A percentile compares a stretch with the other conserved stretches of the same genome.
phyloP scores from a whole-genome alignment of 1,140 invertebrate genomes.

The Nebria ingens region DNA sequence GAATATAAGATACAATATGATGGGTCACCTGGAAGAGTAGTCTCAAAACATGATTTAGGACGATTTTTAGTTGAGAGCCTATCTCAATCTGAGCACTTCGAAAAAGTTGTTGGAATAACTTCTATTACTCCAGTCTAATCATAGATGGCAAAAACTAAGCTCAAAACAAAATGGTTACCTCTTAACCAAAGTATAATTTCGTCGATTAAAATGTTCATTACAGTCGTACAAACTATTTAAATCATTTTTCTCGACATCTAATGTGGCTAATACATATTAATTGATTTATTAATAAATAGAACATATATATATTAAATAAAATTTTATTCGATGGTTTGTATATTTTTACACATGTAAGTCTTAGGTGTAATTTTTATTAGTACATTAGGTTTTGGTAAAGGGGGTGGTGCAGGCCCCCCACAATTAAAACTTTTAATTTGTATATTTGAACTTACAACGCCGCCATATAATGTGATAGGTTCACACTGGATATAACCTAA shows the following conservation, averaged over 20 bases:
- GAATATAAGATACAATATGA: conserved; percentile 46
- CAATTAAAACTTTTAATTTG: not conserved
- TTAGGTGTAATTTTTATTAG: conserved; percentile 16
- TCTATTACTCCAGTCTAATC: not conserved
- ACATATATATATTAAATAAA: not conserved
- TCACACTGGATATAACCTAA: conserved; percentile 59
- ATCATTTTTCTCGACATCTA: too few species aligned
- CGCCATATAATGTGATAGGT: conserved; percentile 56
- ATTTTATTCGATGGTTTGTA: conserved; percentile 12
- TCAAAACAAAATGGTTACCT: too few species aligned
- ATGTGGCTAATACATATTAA: not conserved
- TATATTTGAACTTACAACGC: conserved; percentile 25
- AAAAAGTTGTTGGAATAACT: conserved; percentile 51
- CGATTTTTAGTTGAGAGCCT: conserved; percentile 63
- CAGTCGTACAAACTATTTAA: too few species aligned
- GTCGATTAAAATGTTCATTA: too few species aligned
- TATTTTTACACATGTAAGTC: conserved; percentile 28
- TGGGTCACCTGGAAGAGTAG: conserved; percentile 48
- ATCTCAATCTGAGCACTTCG: conserved; percentile 52
- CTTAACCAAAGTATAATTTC: too few species aligned
- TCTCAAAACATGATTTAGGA: conserved; percentile 66
- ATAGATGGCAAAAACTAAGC: too few species aligned
- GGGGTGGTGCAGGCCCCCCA: conserved; percentile 2
- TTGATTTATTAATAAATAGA: not conserved
- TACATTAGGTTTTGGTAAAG: conserved; percentile 7